Evolutionary conservation across 2,113 vertebrate genomes (phyloP).

Genomic region (Sander vitreus): DNA sequence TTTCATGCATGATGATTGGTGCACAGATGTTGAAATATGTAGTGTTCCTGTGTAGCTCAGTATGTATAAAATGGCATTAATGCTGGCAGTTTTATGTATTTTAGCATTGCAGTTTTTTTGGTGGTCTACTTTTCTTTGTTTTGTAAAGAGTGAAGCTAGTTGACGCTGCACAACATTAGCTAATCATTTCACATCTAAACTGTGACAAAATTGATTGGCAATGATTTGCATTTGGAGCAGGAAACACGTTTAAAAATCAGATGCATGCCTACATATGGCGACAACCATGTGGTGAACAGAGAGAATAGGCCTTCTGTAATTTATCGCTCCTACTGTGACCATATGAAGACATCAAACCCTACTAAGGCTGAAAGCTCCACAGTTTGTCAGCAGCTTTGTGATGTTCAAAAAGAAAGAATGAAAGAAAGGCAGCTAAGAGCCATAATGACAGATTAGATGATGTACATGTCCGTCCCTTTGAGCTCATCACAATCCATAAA

Average conservation of each 20-base stretch:
- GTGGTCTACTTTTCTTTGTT: slow-evolving; percentile 10
- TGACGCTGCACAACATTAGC: background rate
- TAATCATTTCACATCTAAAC: background rate
- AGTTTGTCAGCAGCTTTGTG: slow-evolving; percentile 42
- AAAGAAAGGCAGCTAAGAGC: slow-evolving; percentile 15
- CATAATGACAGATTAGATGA: slow-evolving; percentile 58
- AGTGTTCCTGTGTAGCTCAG: background rate
- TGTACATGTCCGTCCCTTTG: slow-evolving; percentile 56
- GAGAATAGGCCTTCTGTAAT: slow-evolving; percentile 33
- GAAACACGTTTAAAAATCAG: slow-evolving; percentile 42
- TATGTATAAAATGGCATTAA: background rate
- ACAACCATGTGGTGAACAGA: slow-evolving; percentile 58
- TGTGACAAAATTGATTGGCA: slow-evolving; percentile 12
- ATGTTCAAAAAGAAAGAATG: slow-evolving; percentile 46
- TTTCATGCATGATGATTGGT: slow-evolving; percentile 3
- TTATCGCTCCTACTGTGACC: slow-evolving; percentile 58
- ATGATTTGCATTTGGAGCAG: slow-evolving; percentile 41
- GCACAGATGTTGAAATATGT: background rate
- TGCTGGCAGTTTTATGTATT: slow-evolving; percentile 3
- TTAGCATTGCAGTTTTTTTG: background rate
- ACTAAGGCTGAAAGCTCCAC: slow-evolving; percentile 14
- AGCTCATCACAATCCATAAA: slow-evolving; percentile 63
- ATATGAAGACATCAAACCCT: slow-evolving; percentile 75
- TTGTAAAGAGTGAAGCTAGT: background rate
- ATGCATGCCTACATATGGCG: slow-evolving; percentile 43